phyloP scores from a whole-genome alignment of 1,140 invertebrate genomes.

The Phymorhynchus buccinoides region DNA sequence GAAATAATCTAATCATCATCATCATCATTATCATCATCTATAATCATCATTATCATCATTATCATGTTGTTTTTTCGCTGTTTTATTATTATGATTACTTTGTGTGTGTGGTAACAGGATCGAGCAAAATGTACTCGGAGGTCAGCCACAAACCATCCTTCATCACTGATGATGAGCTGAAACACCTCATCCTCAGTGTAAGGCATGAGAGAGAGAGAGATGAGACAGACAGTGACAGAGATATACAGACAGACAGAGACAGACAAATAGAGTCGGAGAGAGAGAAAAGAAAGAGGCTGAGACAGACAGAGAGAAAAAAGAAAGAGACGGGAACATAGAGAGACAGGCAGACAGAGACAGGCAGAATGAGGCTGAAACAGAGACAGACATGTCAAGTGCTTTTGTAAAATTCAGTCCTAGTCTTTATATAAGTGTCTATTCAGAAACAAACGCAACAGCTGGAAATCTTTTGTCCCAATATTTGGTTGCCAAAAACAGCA shows the following conservation, averaged over 20 bases:
- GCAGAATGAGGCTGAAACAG: background rate
- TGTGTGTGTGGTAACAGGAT: constrained; percentile 4
- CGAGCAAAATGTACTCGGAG: constrained; percentile 76
- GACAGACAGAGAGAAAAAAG: background rate
- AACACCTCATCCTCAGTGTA: constrained; percentile 86
- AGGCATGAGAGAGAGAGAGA: constrained; percentile 41
- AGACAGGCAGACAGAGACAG: too few relatives aligned
- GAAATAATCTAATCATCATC: too few relatives aligned
- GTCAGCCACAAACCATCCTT: constrained; percentile 89
- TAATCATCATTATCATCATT: too few relatives aligned
- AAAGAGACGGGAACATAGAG: background rate
- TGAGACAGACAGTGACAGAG: too few relatives aligned
- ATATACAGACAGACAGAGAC: background rate
- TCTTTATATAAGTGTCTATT: too few relatives aligned
- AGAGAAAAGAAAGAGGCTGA: background rate
- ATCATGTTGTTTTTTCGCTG: too few relatives aligned
- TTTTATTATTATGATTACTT: background rate
- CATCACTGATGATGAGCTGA: constrained; percentile 90
- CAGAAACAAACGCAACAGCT: too few relatives aligned
- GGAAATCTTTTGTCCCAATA: too few relatives aligned
- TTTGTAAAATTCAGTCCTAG: too few relatives aligned
- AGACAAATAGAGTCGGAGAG: background rate
- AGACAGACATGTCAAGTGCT: too few relatives aligned
- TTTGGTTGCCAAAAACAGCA: too few relatives aligned
- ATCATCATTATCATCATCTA: too few relatives aligned